Conservation (phyloP, 2,888 invertebrate species). For the Ornithoptera priamus region DNA sequence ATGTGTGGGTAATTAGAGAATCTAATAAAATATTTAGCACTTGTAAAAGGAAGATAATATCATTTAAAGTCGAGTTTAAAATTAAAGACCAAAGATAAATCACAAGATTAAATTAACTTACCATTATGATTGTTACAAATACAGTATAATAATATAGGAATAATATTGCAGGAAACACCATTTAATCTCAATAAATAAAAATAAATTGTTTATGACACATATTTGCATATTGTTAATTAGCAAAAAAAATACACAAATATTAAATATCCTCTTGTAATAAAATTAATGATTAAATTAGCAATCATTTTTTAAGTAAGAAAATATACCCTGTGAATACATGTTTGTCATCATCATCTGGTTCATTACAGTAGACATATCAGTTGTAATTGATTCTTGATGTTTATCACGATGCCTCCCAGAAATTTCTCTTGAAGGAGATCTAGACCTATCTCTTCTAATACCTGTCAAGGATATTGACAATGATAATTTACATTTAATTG, state of each 20-base stretch:
- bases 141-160: too few species aligned
- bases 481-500: too few species aligned
- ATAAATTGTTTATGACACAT: not conserved
- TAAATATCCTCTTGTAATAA: too few species aligned
- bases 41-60: too few species aligned
- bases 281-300: not conserved
- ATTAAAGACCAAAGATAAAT: too few species aligned
- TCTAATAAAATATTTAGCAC: too few species aligned
- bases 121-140: too few species aligned
- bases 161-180: too few species aligned
- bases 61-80: too few species aligned
- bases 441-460: slow-evolving; percentile 55
- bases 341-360: slow-evolving; percentile 68
- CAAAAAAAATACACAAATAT: not conserved
- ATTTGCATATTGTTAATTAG: not conserved
- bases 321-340: slow-evolving; percentile 65
- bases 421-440: slow-evolving; percentile 57
- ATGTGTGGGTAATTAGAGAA: too few species aligned
- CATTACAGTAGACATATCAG: slow-evolving; percentile 50
- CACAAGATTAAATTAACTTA: too few species aligned
- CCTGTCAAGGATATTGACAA: slow-evolving; percentile 9
- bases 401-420: slow-evolving; percentile 53
- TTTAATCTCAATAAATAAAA: too few species aligned
- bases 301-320: slow-evolving; percentile 5
- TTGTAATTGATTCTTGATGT: slow-evolving; percentile 43